These are phyloP conservation scores for Hemichromis elongatus DNA, from an alignment of 2,113 vertebrate species.

Conservation along the genomic window DNA sequence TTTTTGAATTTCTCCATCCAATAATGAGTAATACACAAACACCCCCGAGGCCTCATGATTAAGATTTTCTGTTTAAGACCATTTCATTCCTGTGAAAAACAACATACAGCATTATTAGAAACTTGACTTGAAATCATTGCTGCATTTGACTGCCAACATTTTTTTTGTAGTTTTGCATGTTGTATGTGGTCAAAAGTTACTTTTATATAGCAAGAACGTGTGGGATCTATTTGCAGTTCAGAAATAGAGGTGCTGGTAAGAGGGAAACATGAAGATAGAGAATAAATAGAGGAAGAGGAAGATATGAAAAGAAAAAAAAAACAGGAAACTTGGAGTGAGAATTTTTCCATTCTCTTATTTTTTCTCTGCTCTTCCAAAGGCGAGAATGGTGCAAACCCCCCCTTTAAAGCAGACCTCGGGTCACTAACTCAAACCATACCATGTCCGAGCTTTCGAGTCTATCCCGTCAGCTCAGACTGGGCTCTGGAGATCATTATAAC, in stretches of 20 bases:
- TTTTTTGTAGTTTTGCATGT: not conserved
- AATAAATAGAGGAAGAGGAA: not conserved
- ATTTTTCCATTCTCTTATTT: not conserved
- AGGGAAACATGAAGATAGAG: not conserved
- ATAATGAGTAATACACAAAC: not conserved
- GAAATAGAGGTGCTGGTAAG: not conserved
- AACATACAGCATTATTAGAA: not conserved
- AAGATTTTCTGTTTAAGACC: not conserved
- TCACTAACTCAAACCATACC: slow-evolving; percentile 52
- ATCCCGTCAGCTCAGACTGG: not conserved
- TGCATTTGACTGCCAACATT: not conserved
- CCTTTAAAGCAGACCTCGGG: not conserved
- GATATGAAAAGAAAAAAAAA: slow-evolving; percentile 3
- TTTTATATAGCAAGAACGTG: not conserved
- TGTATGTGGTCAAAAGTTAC: not conserved
- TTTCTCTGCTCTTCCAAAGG: slow-evolving; percentile 23
- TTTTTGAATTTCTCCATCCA: not conserved
- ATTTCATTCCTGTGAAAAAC: not conserved
- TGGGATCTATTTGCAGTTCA: not conserved
- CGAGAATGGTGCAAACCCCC: not conserved
- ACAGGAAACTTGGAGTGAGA: slow-evolving; percentile 35
- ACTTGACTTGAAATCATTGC: not conserved
- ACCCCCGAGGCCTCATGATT: not conserved
- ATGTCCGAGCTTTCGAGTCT: slow-evolving; percentile 1
- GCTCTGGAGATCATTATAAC: slow-evolving; percentile 36